phyloP scores from a whole-genome alignment of 2,113 vertebrate species.

The Notechis scutatus region DNA sequence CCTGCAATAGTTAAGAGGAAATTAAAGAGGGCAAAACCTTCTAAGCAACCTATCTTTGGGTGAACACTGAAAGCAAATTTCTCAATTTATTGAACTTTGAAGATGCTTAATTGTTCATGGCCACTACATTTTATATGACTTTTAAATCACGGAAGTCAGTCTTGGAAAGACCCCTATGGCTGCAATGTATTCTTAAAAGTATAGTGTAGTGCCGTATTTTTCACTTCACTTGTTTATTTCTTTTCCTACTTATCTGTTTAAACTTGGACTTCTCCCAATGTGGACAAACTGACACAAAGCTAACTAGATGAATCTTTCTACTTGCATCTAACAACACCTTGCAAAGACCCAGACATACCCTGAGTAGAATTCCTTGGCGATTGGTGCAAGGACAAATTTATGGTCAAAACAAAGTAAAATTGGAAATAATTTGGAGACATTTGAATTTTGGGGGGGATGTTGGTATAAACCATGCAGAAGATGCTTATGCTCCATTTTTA shows the following conservation, averaged over 20 bases:
- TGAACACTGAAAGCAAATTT: background rate
- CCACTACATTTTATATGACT: no score
- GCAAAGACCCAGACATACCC: background rate
- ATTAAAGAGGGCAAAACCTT: background rate
- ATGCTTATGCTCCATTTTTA: background rate
- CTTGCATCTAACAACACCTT: background rate
- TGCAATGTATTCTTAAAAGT: background rate
- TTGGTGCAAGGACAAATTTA: background rate
- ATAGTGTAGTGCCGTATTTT: background rate
- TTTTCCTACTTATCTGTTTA: background rate
- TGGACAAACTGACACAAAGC: background rate
- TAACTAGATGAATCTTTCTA: background rate
- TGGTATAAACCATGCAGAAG: background rate
- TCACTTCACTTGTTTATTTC: background rate
- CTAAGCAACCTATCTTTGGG: background rate
- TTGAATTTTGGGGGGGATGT: background rate
- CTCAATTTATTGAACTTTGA: background rate
- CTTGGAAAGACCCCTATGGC: background rate
- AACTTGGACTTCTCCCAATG: background rate
- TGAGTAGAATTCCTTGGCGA: background rate
- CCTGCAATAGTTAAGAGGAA: conserved; percentile 59
- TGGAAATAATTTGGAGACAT: background rate
- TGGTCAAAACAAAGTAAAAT: background rate
- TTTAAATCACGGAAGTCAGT: background rate
- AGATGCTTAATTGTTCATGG: background rate